Percentiles rank a stretch among this genome's conserved stretches.
Conservation (phyloP, 2,797 vertebrate species). For the Lacerta viridis region DNA sequence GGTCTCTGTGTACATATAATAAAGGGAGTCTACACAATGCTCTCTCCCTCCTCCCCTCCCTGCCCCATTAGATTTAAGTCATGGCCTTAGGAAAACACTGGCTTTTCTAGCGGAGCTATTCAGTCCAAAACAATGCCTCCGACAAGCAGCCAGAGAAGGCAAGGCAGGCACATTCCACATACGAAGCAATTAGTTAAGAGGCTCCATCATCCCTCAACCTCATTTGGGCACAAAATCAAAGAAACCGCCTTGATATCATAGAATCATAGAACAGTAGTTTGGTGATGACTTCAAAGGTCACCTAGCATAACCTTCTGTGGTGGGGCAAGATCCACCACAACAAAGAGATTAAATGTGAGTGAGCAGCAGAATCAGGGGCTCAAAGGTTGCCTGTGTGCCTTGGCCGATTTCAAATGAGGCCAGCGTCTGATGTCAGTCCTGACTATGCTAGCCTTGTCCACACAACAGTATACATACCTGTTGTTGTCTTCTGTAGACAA, state of each 20-base stretch:
- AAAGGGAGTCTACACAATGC: slow-evolving; percentile 39
- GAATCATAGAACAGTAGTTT: background rate
- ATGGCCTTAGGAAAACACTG: slow-evolving; percentile 44
- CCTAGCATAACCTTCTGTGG: background rate
- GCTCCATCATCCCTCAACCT: slow-evolving; percentile 12
- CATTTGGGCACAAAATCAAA: slow-evolving; percentile 33
- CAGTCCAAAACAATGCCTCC: accelerated
- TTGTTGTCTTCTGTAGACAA: background rate
- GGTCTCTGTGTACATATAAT: slow-evolving; percentile 51
- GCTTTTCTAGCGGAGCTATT: slow-evolving; percentile 40
- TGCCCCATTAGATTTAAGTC: slow-evolving; percentile 50
- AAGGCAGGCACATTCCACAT: slow-evolving; percentile 26
- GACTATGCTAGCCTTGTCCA: background rate
- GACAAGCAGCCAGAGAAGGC: slow-evolving; percentile 32
- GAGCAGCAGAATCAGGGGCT: background rate
- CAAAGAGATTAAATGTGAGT: background rate
- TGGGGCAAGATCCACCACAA: background rate
- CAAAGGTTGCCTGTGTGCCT: background rate
- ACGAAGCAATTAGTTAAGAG: slow-evolving; percentile 48
- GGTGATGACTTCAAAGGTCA: slow-evolving; percentile 19
- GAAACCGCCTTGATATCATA: background rate
- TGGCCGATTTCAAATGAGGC: background rate
- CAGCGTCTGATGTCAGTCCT: background rate
- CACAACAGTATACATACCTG: background rate
- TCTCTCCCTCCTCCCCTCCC: slow-evolving; percentile 11